phyloP scores from a whole-genome alignment of 2,113 vertebrate genomes.

The Papio anubis region DNA sequence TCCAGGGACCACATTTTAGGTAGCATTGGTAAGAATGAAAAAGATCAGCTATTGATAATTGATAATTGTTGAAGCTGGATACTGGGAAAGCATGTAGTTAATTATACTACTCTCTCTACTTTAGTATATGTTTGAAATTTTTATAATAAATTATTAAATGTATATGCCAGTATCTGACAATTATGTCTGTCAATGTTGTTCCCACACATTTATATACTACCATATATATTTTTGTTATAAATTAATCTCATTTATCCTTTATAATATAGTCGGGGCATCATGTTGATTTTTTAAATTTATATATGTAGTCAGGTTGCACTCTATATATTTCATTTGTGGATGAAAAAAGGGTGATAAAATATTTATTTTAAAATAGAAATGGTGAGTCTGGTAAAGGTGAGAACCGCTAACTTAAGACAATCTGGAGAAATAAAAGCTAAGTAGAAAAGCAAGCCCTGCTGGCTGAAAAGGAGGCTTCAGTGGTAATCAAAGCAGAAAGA shows the following conservation, averaged over 20 bases:
- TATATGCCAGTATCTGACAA: background rate
- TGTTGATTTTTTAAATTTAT: background rate
- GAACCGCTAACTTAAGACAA: background rate
- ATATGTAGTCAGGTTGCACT: background rate
- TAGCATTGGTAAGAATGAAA: background rate
- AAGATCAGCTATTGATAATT: background rate
- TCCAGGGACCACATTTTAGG: background rate
- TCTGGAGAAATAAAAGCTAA: background rate
- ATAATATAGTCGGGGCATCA: background rate
- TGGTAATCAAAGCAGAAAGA: background rate
- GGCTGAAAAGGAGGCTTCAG: background rate
- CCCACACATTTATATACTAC: background rate
- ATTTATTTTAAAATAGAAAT: background rate
- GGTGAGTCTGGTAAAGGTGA: background rate
- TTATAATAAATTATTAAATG: background rate
- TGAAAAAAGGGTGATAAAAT: background rate
- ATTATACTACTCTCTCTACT: background rate
- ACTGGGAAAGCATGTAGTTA: background rate
- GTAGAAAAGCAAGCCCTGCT: background rate
- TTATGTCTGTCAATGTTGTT: background rate
- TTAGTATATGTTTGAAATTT: slow-evolving; percentile 4
- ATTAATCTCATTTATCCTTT: background rate
- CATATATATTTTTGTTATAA: slow-evolving; percentile 7
- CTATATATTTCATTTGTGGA: background rate
- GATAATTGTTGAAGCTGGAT: background rate